A percentile compares a stretch with the other conserved stretches of the same genome.
Evolutionary conservation across 2,797 vertebrate genomes (phyloP).

Genomic region (Anguilla anguilla): DNA sequence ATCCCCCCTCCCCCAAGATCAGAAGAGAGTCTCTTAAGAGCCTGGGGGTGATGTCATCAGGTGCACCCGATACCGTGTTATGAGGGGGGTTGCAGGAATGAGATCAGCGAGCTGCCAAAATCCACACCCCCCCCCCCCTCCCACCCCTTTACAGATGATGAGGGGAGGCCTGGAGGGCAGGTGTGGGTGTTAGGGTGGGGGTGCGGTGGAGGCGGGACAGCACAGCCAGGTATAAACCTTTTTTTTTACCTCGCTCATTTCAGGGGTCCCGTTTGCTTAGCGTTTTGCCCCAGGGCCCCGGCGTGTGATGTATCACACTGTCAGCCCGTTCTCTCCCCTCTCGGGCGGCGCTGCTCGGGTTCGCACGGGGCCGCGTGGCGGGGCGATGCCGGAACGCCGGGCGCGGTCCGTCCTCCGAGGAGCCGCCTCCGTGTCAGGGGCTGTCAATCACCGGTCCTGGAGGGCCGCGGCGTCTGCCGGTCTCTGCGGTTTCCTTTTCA

Average conservation of each 20-base stretch:
- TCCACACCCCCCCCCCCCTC: background rate
- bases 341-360: background rate
- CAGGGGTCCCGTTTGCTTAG: background rate
- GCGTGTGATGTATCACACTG: background rate
- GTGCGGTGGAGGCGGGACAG: background rate
- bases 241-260: background rate
- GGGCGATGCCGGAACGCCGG: background rate
- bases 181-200: background rate
- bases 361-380: background rate
- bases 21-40: background rate
- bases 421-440: background rate
- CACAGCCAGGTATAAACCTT: background rate
- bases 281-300: background rate
- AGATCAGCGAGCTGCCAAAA: background rate
- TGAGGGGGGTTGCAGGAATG: background rate
- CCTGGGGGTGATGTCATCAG: background rate
- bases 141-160: background rate
- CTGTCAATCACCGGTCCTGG: no score
- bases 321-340: background rate
- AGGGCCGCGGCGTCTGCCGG: no score
- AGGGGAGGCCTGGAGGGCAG: background rate
- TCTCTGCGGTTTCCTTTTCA: no score
- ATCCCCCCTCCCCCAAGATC: slow-evolving; percentile 6
- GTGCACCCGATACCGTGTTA: background rate
- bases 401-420: background rate